Percentiles rank a stretch among this genome's conserved stretches.
Conservation (phyloP, 2,888 invertebrate species). For the Nycteola revayana region DNA sequence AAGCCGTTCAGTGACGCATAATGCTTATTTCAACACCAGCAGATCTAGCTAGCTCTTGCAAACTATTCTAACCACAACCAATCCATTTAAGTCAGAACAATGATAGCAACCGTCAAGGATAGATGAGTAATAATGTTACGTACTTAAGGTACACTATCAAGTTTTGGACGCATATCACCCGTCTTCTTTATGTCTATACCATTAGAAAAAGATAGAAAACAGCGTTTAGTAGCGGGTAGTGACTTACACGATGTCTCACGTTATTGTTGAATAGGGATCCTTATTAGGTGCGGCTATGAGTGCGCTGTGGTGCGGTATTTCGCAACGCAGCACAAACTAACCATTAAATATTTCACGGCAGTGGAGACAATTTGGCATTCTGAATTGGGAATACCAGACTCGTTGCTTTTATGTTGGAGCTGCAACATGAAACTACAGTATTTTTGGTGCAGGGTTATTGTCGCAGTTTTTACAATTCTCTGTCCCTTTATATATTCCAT, state of each 20-base stretch:
- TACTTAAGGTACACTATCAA: constrained; percentile 18
- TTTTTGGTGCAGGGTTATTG: too few species aligned
- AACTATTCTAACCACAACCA: constrained; percentile 23
- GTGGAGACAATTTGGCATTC: too few species aligned
- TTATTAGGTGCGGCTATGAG: constrained; percentile 38
- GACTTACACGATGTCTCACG: constrained; percentile 23
- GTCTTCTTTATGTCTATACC: constrained; percentile 15
- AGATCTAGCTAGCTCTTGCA: constrained; percentile 11
- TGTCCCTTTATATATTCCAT: too few species aligned
- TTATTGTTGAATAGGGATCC: constrained; percentile 43
- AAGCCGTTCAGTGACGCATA: too few species aligned
- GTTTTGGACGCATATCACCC: constrained; percentile 27
- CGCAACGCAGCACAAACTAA: constrained; percentile 15
- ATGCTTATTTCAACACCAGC: too few species aligned
- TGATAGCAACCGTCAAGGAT: constrained; percentile 35
- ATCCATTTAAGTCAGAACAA: constrained; percentile 36
- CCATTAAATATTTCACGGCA: too few species aligned
- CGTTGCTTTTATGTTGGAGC: too few species aligned
- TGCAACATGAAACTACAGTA: too few species aligned
- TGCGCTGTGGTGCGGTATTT: constrained; percentile 28
- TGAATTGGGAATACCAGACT: too few species aligned
- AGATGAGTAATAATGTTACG: constrained; percentile 31
- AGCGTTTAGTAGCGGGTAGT: constrained; percentile 11
- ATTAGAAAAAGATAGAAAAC: constrained; percentile 24
- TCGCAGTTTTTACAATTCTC: too few species aligned